Evolutionary conservation across 2,113 vertebrate species (phyloP), one percentile per base, ranked within the genome.

Genomic region (Pomatorhinus ruficollis): DNA sequence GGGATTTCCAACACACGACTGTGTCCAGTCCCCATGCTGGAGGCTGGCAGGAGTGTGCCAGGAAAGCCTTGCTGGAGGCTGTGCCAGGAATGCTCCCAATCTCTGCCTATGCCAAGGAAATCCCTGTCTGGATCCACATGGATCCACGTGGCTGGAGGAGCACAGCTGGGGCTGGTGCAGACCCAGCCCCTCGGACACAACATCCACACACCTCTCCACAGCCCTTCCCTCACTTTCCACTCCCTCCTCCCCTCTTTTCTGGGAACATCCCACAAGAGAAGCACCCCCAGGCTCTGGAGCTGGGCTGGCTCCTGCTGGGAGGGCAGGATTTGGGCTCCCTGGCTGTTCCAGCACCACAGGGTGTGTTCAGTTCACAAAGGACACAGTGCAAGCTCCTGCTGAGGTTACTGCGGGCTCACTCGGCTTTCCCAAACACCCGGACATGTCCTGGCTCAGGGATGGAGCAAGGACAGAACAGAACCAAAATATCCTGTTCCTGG

Each of bases 201-300:
- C 33, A 22, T 10, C 52, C 59, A 23, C 50, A 23, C 50, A 19
- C 20, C 53, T 28, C 24, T 49, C 17, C 86, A 7, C 9, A 20
- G 61, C 53, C 33, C 33, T 95, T 96, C 97, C 98, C 98, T 98
- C 98, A 97, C 98, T 98, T 97, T 97, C 97, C 96, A 61, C 96
- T 97, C 98, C 98, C 97, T 98, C 96, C 97, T 97, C 94, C 98
- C 97, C 96, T 98, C 82, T 95, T 97, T 98, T 98, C 96, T 98
- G 97, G 98, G 97, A 95, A 95, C 97, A 97, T 95, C 97, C 98
- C 96, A 64, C 83, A 96, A 97, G 96, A 98, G 98, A 95, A 98
- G 97, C 97, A 96, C 89, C 97, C 96, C 95, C 56, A 5, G 69
- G 69, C 82, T 15, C 69, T 33, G 59, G 40, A 54, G 69, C 69